Conservation (phyloP, 1,140 invertebrate genomes). For the Aphaenogaster ashmeadi region DNA sequence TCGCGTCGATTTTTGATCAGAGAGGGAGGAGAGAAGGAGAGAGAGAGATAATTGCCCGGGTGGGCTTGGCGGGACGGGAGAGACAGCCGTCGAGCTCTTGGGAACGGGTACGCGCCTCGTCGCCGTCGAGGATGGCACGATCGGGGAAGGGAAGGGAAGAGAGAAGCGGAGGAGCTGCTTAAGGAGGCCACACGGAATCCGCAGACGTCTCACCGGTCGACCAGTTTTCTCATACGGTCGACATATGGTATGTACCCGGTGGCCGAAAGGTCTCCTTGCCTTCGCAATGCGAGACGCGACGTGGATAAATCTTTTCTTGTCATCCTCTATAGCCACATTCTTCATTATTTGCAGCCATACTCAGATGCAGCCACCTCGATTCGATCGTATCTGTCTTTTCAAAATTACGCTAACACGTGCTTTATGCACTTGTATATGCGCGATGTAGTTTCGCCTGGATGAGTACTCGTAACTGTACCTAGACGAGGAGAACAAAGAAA, state of each 20-base stretch:
- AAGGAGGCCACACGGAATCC: constrained; percentile 79
- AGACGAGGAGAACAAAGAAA: constrained; percentile 1
- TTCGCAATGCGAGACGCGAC: background rate
- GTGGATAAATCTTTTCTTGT: constrained; percentile 2
- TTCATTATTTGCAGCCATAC: background rate
- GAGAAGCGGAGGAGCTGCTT: constrained; percentile 74
- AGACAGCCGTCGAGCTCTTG: constrained; percentile 61
- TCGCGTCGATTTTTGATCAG: constrained; percentile 65
- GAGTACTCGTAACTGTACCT: background rate
- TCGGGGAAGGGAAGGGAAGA: constrained; percentile 58
- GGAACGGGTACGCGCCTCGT: constrained; percentile 69
- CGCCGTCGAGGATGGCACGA: constrained; percentile 65
- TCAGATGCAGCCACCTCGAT: background rate
- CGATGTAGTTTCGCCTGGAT: background rate
- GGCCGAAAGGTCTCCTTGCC: constrained; percentile 64
- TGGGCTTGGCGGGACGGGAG: constrained; percentile 42
- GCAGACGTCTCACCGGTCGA: constrained; percentile 78
- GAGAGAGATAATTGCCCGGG: constrained; percentile 68
- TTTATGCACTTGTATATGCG: background rate
- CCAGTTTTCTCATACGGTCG: constrained; percentile 82
- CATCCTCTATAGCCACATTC: background rate
- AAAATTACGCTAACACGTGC: background rate
- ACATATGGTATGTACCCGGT: constrained; percentile 80
- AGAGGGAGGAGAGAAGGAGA: constrained; percentile 10
- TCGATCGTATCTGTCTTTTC: background rate